A percentile compares a stretch with the other conserved stretches of the same genome.
These are phyloP conservation scores for Thunnus maccoyii DNA, from an alignment of 2,113 vertebrate species.

Conservation along the genomic window DNA sequence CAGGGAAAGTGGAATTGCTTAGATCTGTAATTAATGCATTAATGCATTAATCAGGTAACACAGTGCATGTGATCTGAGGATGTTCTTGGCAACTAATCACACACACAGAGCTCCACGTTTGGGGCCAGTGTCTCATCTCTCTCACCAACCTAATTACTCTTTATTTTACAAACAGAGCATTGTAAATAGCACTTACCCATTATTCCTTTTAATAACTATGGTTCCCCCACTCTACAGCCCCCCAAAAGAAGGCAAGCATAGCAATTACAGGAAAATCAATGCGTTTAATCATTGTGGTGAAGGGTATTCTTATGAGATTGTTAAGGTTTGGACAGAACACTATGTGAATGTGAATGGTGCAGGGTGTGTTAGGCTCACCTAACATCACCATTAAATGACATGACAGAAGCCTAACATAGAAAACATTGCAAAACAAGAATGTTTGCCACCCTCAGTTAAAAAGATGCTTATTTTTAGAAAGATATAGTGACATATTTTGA, in stretches of 20 bases:
- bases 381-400: not conserved
- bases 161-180: slow-evolving; percentile 75
- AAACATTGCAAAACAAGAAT: not conserved
- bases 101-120: slow-evolving; percentile 37
- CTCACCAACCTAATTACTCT: slow-evolving; percentile 69
- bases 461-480: not conserved
- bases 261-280: slow-evolving; percentile 73
- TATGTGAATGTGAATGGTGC: slow-evolving; percentile 20
- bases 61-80: slow-evolving; percentile 60
- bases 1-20: slow-evolving; percentile 25
- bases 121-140: slow-evolving; percentile 41
- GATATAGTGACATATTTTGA: not conserved
- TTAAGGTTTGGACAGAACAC: slow-evolving; percentile 31
- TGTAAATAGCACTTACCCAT: slow-evolving; percentile 65
- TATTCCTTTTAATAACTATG: slow-evolving; percentile 66
- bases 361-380: slow-evolving; percentile 1
- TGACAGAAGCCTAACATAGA: not conserved
- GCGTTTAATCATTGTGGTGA: slow-evolving; percentile 50
- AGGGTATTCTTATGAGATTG: slow-evolving; percentile 51
- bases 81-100: slow-evolving; percentile 71
- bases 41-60: slow-evolving; percentile 46
- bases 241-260: slow-evolving; percentile 34
- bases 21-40: slow-evolving; percentile 72
- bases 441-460: not conserved
- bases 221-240: slow-evolving; percentile 1